These are phyloP conservation scores for Chironomus riparius DNA, from an alignment of 2,888 invertebrate genomes.

Conservation along the genomic window DNA sequence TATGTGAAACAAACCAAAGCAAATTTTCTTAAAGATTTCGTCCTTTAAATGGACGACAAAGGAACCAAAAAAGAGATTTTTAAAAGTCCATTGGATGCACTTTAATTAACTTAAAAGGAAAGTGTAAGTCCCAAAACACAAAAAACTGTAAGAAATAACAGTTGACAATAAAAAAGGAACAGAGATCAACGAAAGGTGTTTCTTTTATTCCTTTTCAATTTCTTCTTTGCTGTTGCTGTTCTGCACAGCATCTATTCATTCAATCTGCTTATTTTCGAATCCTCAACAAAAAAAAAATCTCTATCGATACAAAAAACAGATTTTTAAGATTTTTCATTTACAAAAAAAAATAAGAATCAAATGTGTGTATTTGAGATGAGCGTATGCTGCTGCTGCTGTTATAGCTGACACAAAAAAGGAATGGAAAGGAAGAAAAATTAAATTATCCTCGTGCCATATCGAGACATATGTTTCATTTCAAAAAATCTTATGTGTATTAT, in stretches of 20 bases:
- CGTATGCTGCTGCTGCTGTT: not conserved
- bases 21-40: too few species aligned
- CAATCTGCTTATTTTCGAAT: too few species aligned
- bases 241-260: not conserved
- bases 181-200: not conserved
- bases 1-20: too few species aligned
- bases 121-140: not conserved
- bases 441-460: conserved; percentile 14
- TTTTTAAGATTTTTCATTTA: not conserved
- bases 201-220: not conserved
- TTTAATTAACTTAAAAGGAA: conserved; percentile 1
- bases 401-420: not conserved
- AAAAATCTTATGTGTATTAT: not conserved
- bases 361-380: not conserved
- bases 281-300: not conserved
- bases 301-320: not conserved
- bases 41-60: not conserved
- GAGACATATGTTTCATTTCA: not conserved
- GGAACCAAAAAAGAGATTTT: not conserved
- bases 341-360: not conserved
- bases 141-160: not conserved
- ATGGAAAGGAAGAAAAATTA: not conserved
- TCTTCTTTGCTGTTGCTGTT: not conserved
- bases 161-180: not conserved
- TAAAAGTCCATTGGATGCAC: not conserved